Evolutionary conservation across 2,113 vertebrate species (phyloP).

Genomic region (Lophochroa leadbeateri): DNA sequence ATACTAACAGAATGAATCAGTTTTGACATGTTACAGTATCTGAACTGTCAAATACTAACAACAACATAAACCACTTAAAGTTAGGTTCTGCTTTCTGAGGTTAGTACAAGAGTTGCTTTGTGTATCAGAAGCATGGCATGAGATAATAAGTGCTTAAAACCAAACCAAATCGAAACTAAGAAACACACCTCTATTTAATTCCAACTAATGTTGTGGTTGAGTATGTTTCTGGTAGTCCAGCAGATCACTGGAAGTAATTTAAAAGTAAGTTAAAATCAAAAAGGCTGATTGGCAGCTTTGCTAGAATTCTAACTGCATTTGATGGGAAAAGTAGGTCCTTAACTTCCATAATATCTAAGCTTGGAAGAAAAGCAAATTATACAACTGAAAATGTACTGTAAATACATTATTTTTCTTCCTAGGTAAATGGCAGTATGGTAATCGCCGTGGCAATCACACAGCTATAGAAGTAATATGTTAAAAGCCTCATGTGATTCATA

Average conservation of each 20-base stretch:
- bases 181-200: neutral
- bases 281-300: neutral
- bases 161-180: neutral
- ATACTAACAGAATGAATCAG: neutral
- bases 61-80: neutral
- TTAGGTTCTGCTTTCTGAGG: neutral
- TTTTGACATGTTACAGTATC: neutral
- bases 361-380: neutral
- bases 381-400: neutral
- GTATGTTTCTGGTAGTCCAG: neutral
- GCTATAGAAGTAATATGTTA: neutral
- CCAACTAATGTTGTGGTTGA: neutral
- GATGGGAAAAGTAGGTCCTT: neutral
- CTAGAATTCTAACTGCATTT: neutral
- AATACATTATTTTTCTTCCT: neutral
- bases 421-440: neutral
- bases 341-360: neutral
- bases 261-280: neutral
- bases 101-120: neutral
- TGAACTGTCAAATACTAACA: neutral
- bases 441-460: neutral
- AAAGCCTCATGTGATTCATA: neutral
- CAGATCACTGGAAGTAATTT: neutral
- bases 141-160: neutral
- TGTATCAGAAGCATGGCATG: neutral